Conservation (phyloP, 2,797 vertebrate genomes). For the Decapterus maruadsi region DNA sequence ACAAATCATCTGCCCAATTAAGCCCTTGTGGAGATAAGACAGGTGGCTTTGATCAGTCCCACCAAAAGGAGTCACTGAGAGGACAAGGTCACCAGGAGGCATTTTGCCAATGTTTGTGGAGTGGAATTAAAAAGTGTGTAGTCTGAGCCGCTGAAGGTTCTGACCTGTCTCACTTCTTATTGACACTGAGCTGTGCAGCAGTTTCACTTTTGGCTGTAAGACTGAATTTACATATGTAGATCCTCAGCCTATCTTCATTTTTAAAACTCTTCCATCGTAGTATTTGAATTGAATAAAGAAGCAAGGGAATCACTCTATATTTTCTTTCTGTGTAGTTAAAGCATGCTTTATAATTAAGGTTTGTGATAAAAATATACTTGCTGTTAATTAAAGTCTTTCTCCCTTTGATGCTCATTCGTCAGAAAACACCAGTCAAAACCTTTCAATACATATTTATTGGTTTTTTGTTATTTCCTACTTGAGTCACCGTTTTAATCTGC, state of each 20-base stretch:
- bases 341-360: neutral
- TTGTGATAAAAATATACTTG: slow-evolving; percentile 1
- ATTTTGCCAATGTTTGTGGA: slow-evolving; percentile 36
- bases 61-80: slow-evolving; percentile 36
- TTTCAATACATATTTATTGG: neutral
- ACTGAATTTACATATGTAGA: slow-evolving; percentile 14
- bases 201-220: neutral
- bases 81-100: slow-evolving; percentile 42
- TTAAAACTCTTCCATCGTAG: neutral
- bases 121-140: slow-evolving; percentile 25
- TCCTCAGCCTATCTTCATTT: neutral
- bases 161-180: slow-evolving; percentile 1
- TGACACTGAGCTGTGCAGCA: slow-evolving; percentile 3
- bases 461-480: neutral
- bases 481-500: slow-evolving; percentile 11
- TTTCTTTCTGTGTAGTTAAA: neutral
- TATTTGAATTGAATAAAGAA: neutral
- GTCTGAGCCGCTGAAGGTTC: slow-evolving; percentile 1
- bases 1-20: slow-evolving; percentile 75
- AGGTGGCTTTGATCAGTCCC: slow-evolving; percentile 57
- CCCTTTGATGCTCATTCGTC: slow-evolving; percentile 10
- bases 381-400: neutral
- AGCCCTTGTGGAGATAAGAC: slow-evolving; percentile 64
- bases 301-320: neutral
- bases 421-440: neutral